Evolutionary conservation across 2,888 invertebrate genomes (phyloP), one percentile per base, ranked within the genome.

Genomic region (Platynereis dumerilii): DNA sequence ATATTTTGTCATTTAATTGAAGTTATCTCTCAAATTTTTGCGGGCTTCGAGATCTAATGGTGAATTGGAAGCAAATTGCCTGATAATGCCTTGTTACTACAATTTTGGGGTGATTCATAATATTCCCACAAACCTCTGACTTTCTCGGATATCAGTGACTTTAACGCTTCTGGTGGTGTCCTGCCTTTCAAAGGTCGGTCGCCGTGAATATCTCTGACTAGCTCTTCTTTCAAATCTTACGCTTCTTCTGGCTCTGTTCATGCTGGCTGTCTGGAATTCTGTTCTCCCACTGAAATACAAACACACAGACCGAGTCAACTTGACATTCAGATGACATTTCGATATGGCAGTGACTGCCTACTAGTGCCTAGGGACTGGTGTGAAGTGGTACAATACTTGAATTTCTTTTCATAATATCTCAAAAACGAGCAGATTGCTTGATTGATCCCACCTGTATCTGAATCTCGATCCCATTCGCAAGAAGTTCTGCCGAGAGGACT

Each of bases 401-500:
- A 15, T 44, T 44, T 17, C 44, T 15, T 17, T 15, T 15, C 44
- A 42, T 42, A 42, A 42, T 42, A 22, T 52, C 5, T 22, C 52
- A 52, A 52, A 52, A 42, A 52, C 52, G 7, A 24, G 24, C 52
- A 20, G 52, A 52, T 12, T 34, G 34, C 5, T 52, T 42, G 52
- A 52, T 12, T 34, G 34, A 34, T 52, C 54, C 70, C 76, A 88
- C 88, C 88, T 88, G 81, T 92, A 92, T 82, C 95, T 91, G 85
- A 99, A 99, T 64, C 98, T 89, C 17, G 98, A 98, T 61, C 98
- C 98, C 94, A 99, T 96, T 69, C 99, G 88, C 86, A 99, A 96
- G 87, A 99, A 97, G 86, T 94, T 96, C 83, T 29, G 91, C 92
- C 2, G 93, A 92, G 39, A 58, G 48, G 1, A 65, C 15, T 66